phyloP scores from a whole-genome alignment of 2,888 invertebrate species.

The Brenthis daphne region DNA sequence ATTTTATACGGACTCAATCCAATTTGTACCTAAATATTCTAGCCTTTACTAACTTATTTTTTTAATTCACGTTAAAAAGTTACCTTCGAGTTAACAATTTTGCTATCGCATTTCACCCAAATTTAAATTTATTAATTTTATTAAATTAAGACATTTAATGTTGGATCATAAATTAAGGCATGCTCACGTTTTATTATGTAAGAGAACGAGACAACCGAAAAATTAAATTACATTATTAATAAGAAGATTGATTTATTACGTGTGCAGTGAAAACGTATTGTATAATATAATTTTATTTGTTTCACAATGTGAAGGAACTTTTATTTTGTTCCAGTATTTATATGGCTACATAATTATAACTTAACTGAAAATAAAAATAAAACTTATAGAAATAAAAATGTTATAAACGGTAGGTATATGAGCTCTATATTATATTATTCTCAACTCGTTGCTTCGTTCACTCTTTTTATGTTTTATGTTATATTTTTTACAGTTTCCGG shows the following conservation, averaged over 20 bases:
- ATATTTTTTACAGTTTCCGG: too few species aligned
- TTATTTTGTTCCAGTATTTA: neutral
- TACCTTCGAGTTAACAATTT: too few species aligned
- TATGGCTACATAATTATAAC: neutral
- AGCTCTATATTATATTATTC: too few species aligned
- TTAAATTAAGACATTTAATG: neutral
- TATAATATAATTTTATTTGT: constrained; percentile 1
- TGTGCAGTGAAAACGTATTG: constrained; percentile 14
- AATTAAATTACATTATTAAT: constrained; percentile 11
- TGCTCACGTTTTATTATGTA: neutral
- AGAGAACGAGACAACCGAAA: neutral
- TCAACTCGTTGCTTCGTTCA: too few species aligned
- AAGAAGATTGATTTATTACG: constrained; percentile 6
- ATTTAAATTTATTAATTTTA: neutral
- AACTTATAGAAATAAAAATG: neutral
- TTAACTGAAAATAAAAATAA: neutral
- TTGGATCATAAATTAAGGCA: neutral
- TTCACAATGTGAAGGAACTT: neutral
- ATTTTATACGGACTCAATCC: too few species aligned
- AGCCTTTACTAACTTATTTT: too few species aligned
- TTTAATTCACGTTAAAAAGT: too few species aligned
- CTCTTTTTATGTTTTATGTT: too few species aligned
- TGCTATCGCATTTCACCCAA: too few species aligned
- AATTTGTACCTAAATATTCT: too few species aligned
- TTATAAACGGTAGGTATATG: too few species aligned